These are phyloP conservation scores for Musca vetustissima DNA, from an alignment of 1,140 invertebrate species.

Conservation along the genomic window DNA sequence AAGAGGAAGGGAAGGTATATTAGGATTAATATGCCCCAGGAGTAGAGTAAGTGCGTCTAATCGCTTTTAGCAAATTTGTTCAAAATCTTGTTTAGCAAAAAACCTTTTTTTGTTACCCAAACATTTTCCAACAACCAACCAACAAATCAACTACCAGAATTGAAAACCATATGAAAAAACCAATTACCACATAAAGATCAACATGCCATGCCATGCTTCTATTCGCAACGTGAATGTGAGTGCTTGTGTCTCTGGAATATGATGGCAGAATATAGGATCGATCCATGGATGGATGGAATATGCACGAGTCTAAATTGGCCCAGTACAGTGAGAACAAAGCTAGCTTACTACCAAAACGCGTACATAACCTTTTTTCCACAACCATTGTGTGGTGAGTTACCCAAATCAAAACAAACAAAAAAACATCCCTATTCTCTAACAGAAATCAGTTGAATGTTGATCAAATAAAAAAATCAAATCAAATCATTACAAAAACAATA, in stretches of 20 bases:
- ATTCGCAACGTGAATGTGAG: no score
- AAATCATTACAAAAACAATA: neutral
- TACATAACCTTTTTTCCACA: slow-evolving; percentile 10
- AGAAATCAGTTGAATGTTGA: slow-evolving; percentile 26
- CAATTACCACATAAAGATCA: no score
- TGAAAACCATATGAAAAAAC: no score
- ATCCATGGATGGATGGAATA: no score
- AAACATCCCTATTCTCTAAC: slow-evolving; percentile 15
- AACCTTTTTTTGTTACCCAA: slow-evolving; percentile 23
- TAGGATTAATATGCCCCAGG: neutral
- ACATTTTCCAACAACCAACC: neutral
- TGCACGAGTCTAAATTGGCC: no score
- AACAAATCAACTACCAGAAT: no score
- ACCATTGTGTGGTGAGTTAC: slow-evolving; percentile 23
- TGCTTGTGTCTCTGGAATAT: no score
- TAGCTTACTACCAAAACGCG: no score
- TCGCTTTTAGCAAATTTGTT: neutral
- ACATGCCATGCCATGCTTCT: no score
- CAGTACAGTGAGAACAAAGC: no score
- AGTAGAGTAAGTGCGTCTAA: slow-evolving; percentile 17
- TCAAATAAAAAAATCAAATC: neutral
- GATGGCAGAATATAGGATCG: no score
- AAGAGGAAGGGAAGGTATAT: neutral
- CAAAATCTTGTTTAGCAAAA: slow-evolving; percentile 20
- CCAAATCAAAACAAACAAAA: slow-evolving; percentile 21